Evolutionary conservation across 2,888 invertebrate genomes (phyloP), one percentile per base, ranked within the genome.

Genomic region (Paralinhomoeus sp.): DNA sequence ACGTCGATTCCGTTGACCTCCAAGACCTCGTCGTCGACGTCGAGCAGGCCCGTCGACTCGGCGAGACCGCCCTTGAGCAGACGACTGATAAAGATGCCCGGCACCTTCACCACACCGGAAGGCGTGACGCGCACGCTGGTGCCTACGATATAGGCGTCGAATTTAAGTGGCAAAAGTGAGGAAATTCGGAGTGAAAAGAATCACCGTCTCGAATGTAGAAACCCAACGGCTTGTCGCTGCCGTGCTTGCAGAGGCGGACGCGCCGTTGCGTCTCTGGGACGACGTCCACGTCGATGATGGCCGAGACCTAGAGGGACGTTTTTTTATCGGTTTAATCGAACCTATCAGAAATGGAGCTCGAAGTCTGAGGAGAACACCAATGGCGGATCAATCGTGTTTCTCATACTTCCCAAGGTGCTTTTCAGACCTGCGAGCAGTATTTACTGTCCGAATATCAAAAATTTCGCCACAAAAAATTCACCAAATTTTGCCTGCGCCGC

Each of bases 1-100:
- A 97, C 93, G 66, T 97, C 91, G 57, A 99, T 97, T 33, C 97
- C 97, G 66, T 97, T 97, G 37, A 97, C 97, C 67, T 97, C 93
- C 13, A 93, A 72, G n/a, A 97, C 89, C 66, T 99, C 97, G 62
- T 99, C 97, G 64, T 97, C 91, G 45, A 97, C 91, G 1, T 89
- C 93, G 44, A 99, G 68, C 39, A 99, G 72, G 1, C 97, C 97
- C 0, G 93, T 93, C 55, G 85, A 85, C 67, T 73, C 72, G 0
- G 97, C 97, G 53, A 99, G 70, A 0, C 97, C 97, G 5, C 93
- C 97, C 21, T 91, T 91, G 18, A 70, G 87, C 51, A 97, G 70
- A 49, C 93, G 75, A n/a, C 91, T 93, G 59, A 99, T 93, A 66
- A 97, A 97, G 56, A 97, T 89, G 45, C 89, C 60, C 9, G 55